Percentiles rank a stretch among this genome's conserved stretches.
These are phyloP conservation scores for Papilio helenus DNA, from an alignment of 1,140 invertebrate species.

Conservation along the genomic window DNA sequence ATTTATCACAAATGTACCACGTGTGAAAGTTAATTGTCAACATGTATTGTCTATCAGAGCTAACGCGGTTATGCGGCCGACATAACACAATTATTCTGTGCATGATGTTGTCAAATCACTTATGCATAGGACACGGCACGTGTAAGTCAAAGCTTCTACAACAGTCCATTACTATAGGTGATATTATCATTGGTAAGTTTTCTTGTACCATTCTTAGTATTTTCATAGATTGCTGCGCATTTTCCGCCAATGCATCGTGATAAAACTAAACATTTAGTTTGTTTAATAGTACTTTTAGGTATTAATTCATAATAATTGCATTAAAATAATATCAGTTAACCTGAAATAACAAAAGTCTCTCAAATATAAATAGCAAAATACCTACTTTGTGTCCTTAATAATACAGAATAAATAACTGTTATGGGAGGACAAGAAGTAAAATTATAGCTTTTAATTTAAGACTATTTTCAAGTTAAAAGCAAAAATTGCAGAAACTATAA, in stretches of 20 bases:
- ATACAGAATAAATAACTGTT: not conserved
- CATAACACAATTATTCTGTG: slow-evolving; percentile 14
- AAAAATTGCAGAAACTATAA: not conserved
- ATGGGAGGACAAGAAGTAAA: not conserved
- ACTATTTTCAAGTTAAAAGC: not conserved
- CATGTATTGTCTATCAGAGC: slow-evolving; percentile 24
- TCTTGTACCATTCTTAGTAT: not conserved
- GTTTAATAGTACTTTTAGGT: not conserved
- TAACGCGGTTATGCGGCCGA: not conserved
- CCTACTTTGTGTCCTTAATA: not conserved
- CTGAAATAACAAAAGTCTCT: not conserved
- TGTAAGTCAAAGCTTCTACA: not conserved
- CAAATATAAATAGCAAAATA: not conserved
- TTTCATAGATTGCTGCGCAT: not conserved
- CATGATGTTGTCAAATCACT: slow-evolving; percentile 21
- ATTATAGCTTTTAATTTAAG: not conserved
- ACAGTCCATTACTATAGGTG: not conserved
- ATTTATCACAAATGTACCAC: not conserved
- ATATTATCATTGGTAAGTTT: not conserved
- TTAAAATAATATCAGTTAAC: too few species aligned
- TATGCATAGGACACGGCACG: slow-evolving; percentile 1
- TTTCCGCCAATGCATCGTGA: too few species aligned
- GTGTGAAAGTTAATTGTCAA: slow-evolving; percentile 28
- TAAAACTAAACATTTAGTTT: not conserved
- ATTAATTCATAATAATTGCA: not conserved